Evolutionary conservation across 2,888 invertebrate species (phyloP), one percentile per base, ranked within the genome.

Genomic region (Drosophila limbata): DNA sequence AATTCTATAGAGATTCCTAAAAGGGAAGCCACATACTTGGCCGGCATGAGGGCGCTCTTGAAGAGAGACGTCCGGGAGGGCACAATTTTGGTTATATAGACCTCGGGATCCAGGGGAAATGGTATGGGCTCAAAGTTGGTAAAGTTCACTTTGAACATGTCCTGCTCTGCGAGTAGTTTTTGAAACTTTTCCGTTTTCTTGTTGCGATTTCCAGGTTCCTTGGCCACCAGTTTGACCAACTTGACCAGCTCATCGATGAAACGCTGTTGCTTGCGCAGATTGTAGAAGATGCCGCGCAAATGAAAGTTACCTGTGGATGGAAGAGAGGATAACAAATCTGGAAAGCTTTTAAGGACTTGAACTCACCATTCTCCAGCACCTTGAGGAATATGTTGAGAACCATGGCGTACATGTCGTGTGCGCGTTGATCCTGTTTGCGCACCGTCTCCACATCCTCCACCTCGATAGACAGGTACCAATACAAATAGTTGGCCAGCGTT

Each of bases 41-140:
- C 97, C 2, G 99, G 99, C 98, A 98, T 99, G 61, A 98, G 93
- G 0, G 98, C 97, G 35, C 98, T 99, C 92, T 99, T 99, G 93
- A 99, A 99, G 1, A 99, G 94, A 48, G 96, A 96, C 0, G 98
- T 98, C 85, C 97, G 97, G 84, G 97, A 96, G 0, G 98, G 95
- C 55, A 97, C 94, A 44, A 99, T 97, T 55, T 97, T 97, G 90
- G 95, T 96, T 69, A 99, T 97, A 60, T 94, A 95, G 25, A 98
- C 95, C 80, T 95, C 96, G 0, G 99, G 99, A 93, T 99, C 99
- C 11, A 99, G 92, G 0, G 99, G 99, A 88, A 99, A 96, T 0
- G 98, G 98, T 90, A 99, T 95, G 0, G 98, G 96, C 79, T 98
- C 98, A 92, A 98, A 98, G 92, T 95, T 96, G 0, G 96, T 94